phyloP scores from a whole-genome alignment of 2,113 vertebrate species.

The Upupa epops region DNA sequence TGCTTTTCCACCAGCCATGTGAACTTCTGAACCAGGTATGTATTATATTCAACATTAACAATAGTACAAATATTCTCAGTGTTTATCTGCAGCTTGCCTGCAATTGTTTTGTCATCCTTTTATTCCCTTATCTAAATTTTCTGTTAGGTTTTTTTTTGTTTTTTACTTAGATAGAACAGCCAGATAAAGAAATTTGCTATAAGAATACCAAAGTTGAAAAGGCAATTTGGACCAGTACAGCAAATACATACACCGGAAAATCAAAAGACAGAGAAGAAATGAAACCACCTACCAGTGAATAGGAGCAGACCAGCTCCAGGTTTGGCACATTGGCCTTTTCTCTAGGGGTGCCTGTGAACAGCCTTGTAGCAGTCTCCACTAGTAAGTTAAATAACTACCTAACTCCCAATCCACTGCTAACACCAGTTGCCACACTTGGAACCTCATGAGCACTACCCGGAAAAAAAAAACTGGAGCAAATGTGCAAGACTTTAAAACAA shows the following conservation, averaged over 20 bases:
- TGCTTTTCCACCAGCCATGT: neutral
- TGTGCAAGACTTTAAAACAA: neutral
- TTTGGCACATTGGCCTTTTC: rapidly evolving
- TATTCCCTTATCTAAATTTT: neutral
- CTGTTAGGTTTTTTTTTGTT: neutral
- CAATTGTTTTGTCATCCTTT: neutral
- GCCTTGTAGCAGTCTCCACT: neutral
- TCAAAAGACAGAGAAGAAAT: neutral
- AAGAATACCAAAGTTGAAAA: neutral
- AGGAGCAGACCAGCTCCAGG: neutral
- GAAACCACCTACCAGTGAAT: neutral
- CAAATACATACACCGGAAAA: neutral
- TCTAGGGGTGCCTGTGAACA: neutral
- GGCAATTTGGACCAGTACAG: neutral
- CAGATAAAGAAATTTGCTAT: neutral
- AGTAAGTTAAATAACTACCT: neutral
- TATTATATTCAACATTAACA: neutral
- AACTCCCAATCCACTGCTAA: neutral
- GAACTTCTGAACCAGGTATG: neutral
- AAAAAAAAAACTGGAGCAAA: neutral
- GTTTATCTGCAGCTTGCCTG: neutral
- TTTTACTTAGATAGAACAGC: neutral
- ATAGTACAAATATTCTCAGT: neutral
- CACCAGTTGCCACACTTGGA: neutral
- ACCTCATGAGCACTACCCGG: neutral